Base-by-base conservation (phyloP, 1,140 invertebrate species). In the Papilio glaucus region DNA sequence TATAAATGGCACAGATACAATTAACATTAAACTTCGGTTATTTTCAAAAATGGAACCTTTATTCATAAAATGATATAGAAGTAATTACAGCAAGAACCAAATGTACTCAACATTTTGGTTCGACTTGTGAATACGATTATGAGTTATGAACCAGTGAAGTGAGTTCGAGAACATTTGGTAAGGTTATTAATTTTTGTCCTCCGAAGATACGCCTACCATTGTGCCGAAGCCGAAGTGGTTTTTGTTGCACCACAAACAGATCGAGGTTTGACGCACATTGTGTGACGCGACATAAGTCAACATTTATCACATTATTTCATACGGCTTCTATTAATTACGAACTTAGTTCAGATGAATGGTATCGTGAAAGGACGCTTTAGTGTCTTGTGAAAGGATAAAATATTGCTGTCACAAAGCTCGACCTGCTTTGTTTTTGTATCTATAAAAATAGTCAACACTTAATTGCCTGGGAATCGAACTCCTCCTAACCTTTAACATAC, bases 281-380 rank as follows among this genome's bases (percentile, higher is more conserved):
- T 78, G 26, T 15, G 12, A 70, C 37, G 10, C 9, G 71, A 71
- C 71, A 60, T 65, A 65, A 65, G 61, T 10, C 29, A 15, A 72
- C 71, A 76, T 76, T 76, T 72, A 76, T 76, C 49, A 57, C 68
- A 72, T 68, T 60, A 75, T 72, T 72, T 75, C 67, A 72, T 72
- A 69, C 45, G 21, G 45, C 4, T 29, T 53, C 63, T 75, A 75
- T 75, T 72, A 76, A 76, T 76, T 76, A 76, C 26, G 13, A 69
- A 42, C 65, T 57, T 75, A 67, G 49, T 53, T 53, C 26, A 41
- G n/a, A 62, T 69, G 39, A 72, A 75, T 75, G 15, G 71, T 12
- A 45, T 18, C 37, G 12, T 61, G 33, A 39, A 65, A 39, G 38
- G 38, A 39, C 41, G n/a, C 38, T 24, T 41, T 24, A 9, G 12